Conservation (phyloP, 2,797 vertebrate genomes). For the Diplodus sargus region DNA sequence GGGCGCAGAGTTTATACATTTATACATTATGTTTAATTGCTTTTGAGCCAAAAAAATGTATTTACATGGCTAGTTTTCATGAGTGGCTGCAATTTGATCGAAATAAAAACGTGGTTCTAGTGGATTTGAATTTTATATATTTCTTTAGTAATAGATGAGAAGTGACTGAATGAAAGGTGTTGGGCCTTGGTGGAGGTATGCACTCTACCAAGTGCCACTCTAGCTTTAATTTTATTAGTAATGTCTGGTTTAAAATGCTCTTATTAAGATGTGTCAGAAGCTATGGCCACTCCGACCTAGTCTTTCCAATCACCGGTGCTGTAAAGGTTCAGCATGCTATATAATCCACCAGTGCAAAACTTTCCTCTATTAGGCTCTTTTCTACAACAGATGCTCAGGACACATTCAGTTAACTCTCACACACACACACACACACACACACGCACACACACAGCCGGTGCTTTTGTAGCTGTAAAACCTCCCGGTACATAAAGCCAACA, state of each 20-base stretch:
- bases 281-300: neutral
- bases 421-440: slow-evolving; percentile 13
- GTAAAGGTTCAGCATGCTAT: slow-evolving; percentile 32
- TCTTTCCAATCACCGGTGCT: slow-evolving; percentile 23
- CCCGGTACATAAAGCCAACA: slow-evolving; percentile 69
- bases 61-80: too few species aligned
- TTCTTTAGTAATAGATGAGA: too few species aligned
- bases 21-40: too few species aligned
- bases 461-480: slow-evolving; percentile 67
- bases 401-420: slow-evolving; percentile 65
- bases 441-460: slow-evolving; percentile 12
- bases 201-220: too few species aligned
- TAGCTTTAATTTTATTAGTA: too few species aligned
- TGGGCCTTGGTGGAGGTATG: too few species aligned
- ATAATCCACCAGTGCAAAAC: slow-evolving; percentile 14
- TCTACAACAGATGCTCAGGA: slow-evolving; percentile 73
- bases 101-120: too few species aligned
- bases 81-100: too few species aligned
- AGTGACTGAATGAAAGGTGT: too few species aligned
- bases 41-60: too few species aligned
- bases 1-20: too few species aligned
- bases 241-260: neutral
- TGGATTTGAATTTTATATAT: too few species aligned
- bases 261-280: slow-evolving; percentile 23
- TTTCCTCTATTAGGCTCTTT: slow-evolving; percentile 50